A percentile compares a stretch with the other conserved stretches of the same genome.
Evolutionary conservation across 2,888 invertebrate genomes (phyloP).

Genomic region (Cosmia pyralina): DNA sequence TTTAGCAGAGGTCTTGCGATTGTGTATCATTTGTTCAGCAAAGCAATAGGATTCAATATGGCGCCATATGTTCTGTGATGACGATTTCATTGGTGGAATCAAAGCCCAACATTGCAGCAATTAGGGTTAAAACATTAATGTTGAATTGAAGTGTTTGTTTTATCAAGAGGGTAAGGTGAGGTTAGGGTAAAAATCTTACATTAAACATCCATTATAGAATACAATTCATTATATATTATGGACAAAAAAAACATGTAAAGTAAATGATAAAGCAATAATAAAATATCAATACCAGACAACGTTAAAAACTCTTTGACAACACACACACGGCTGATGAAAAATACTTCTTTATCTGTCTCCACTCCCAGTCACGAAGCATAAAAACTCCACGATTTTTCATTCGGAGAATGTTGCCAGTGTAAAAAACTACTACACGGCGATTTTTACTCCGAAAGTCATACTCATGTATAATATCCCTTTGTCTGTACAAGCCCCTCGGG

Average conservation of each 20-base stretch:
- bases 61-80: slow-evolving; percentile 53
- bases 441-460: slow-evolving; percentile 52
- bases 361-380: slow-evolving; percentile 18
- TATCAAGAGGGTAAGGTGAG: slow-evolving; percentile 14
- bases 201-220: background rate
- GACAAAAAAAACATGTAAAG: too few species aligned
- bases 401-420: slow-evolving; percentile 22
- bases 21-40: slow-evolving; percentile 40
- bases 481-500: slow-evolving; percentile 50
- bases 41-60: slow-evolving; percentile 52
- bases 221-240: too few species aligned
- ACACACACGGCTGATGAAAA: slow-evolving; percentile 24
- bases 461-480: slow-evolving; percentile 56
- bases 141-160: slow-evolving; percentile 39
- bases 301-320: slow-evolving; percentile 37
- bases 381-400: slow-evolving; percentile 48
- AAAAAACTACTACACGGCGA: slow-evolving; percentile 35
- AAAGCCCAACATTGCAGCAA: slow-evolving; percentile 54
- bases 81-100: slow-evolving; percentile 55
- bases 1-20: background rate
- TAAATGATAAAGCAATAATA: slow-evolving; percentile 14
- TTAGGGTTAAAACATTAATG: slow-evolving; percentile 52
- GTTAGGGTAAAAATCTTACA: background rate
- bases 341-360: slow-evolving; percentile 9
- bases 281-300: slow-evolving; percentile 26